Base-by-base conservation (phyloP, 2,113 vertebrate species). In the Raja brachyura region DNA sequence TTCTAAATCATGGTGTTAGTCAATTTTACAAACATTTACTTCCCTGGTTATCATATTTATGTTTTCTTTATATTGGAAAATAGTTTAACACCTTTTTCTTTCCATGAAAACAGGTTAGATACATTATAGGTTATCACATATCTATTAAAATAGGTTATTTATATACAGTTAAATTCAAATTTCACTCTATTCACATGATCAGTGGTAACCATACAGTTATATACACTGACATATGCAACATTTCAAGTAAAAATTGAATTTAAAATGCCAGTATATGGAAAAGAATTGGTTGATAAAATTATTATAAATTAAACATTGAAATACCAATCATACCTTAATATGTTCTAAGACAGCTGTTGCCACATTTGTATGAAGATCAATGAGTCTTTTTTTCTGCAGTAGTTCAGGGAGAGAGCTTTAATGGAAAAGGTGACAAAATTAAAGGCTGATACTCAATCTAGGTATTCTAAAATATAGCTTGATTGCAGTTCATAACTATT, bases 361-460 rank as follows among this genome's bases (percentile, higher is more conserved):
- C 83, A 99, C 98, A 93, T 99, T 99, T 93, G 99, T 99, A 95
- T 99, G 99, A 85, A 99, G 98, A 96, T 99, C 99, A 93, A 99
- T 99, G 93, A 99, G 97, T 83, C 99, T 96, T 94, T 99, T 99
- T 97, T 99, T 99, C 96, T 99, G 98, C 94, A 99, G 95, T 93
- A 99, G 97, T 95, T 99, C 99, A 93, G 99, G 99, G 94, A 99
- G 97, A 95, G 98, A 99, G 96, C 99, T 99, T 95, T 74, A 93
- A 83, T 56, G 78, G 39, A 93, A 93, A 93, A 7, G 20, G 33
- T 22, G 54, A 93, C 14, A n/a, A 78, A n/a, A 90, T 70, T 18
- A 18, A 70, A 90, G 20, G 33, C 20, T 28, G 59, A 59, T 16
- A 25, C 59, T 61, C 54, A 75, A 81, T 25, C 1, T 16, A 16